Percentiles rank a stretch among this genome's conserved stretches.
phyloP scores from a whole-genome alignment of 2,797 vertebrate species.

The Silurus lanzhouensis region DNA sequence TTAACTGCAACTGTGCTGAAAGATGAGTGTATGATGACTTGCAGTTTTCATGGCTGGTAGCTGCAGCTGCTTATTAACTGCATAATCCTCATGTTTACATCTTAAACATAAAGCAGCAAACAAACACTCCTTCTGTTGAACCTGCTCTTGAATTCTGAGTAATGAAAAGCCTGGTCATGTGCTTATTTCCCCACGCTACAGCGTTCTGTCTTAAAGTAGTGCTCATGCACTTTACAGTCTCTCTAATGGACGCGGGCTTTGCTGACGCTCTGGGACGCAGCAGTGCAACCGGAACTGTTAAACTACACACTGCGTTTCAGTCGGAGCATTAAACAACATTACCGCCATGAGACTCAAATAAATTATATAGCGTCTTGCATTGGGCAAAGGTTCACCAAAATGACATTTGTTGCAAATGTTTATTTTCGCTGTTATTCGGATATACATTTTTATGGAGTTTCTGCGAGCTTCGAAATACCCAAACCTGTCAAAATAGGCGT shows the following conservation, averaged over 20 bases:
- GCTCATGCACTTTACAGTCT: background rate
- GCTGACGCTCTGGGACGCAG: background rate
- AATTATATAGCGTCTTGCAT: background rate
- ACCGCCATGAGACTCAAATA: background rate
- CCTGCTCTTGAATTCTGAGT: background rate
- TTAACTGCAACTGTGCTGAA: background rate
- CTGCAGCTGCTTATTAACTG: slow-evolving; percentile 19
- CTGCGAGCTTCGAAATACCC: background rate
- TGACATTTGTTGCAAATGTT: background rate
- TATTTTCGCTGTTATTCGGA: background rate
- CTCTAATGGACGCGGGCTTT: background rate
- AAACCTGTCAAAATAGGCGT: background rate
- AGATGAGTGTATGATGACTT: slow-evolving; percentile 9
- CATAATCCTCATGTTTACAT: background rate
- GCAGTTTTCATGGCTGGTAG: background rate
- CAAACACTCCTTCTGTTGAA: background rate
- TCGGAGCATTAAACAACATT: background rate
- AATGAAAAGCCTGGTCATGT: background rate
- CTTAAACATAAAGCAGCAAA: background rate
- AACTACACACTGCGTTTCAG: background rate
- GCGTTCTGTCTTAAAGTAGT: background rate
- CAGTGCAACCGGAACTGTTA: background rate
- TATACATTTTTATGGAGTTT: background rate
- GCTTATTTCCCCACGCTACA: background rate
- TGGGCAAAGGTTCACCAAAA: background rate